phyloP scores from a whole-genome alignment of 2,888 invertebrate genomes.

The Pyrrhia umbra region DNA sequence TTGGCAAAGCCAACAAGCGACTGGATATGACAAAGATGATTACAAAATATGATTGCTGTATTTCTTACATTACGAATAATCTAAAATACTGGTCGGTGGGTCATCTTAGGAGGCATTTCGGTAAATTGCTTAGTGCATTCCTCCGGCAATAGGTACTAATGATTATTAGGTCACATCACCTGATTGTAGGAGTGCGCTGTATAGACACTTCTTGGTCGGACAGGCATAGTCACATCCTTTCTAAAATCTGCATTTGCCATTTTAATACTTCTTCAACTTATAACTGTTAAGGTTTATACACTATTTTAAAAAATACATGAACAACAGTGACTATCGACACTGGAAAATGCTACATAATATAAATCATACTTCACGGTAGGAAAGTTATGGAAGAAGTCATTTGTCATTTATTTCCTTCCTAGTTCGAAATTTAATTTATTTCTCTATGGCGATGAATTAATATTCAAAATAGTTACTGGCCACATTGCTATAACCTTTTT shows the following conservation, averaged over 20 bases:
- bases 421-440: constrained; percentile 72
- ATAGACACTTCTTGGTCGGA: constrained; percentile 92
- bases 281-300: constrained; percentile 79
- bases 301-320: constrained; percentile 86
- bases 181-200: constrained; percentile 92
- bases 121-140: no score
- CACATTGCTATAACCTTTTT: constrained; percentile 5
- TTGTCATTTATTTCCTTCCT: constrained; percentile 79
- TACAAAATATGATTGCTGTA: no score
- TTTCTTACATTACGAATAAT: no score
- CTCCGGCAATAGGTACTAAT: neutral
- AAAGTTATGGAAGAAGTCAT: constrained; percentile 74
- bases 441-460: constrained; percentile 60
- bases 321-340: constrained; percentile 80
- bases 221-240: constrained; percentile 86
- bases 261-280: constrained; percentile 83
- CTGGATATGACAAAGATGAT: no score
- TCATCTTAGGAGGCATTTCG: no score
- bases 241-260: constrained; percentile 88
- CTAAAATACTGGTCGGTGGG: no score
- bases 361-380: constrained; percentile 77
- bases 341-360: constrained; percentile 87
- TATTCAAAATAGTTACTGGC: constrained; percentile 45
- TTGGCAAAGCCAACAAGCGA: no score
- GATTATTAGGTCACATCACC: constrained; percentile 66